These are phyloP conservation scores for Drosophila teissieri DNA, from an alignment of 1,140 invertebrate genomes.

Conservation along the genomic window DNA sequence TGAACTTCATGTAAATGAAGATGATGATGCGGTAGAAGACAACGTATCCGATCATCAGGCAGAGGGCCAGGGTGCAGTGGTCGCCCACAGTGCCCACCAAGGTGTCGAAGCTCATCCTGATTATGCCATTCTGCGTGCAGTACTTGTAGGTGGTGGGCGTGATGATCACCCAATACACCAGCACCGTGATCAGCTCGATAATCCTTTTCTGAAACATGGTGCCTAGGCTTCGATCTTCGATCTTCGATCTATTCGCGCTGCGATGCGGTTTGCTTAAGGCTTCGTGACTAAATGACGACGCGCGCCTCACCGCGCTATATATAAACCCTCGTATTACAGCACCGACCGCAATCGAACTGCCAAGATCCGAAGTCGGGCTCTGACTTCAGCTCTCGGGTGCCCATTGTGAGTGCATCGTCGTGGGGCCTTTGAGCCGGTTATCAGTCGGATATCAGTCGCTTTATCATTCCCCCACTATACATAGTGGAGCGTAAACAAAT, in stretches of 20 bases:
- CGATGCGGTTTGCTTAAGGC: conserved; percentile 56
- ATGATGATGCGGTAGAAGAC: conserved; percentile 63
- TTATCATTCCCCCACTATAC: conserved; percentile 26
- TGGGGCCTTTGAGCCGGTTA: conserved; percentile 23
- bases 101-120: conserved; percentile 55
- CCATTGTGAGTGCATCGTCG: conserved; percentile 5
- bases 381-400: conserved; percentile 3
- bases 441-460: conserved; percentile 31
- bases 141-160: conserved; percentile 62
- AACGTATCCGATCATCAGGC: conserved; percentile 60
- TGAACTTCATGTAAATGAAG: conserved; percentile 72
- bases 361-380: conserved; percentile 38
- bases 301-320: conserved; percentile 58
- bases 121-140: conserved; percentile 40
- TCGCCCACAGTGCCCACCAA: conserved; percentile 55
- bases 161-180: conserved; percentile 70
- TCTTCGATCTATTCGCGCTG: conserved; percentile 8
- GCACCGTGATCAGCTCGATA: conserved; percentile 67
- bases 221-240: not conserved
- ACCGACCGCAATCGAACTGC: conserved; percentile 37
- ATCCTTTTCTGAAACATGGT: conserved; percentile 77
- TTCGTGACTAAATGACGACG: conserved; percentile 71
- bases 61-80: conserved; percentile 55
- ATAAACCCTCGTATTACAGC: conserved; percentile 42
- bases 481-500: conserved; percentile 52